Percentiles rank a stretch among this genome's conserved stretches.
These are phyloP conservation scores for Archips crataeganus DNA, from an alignment of 2,888 invertebrate genomes.

Conservation along the genomic window DNA sequence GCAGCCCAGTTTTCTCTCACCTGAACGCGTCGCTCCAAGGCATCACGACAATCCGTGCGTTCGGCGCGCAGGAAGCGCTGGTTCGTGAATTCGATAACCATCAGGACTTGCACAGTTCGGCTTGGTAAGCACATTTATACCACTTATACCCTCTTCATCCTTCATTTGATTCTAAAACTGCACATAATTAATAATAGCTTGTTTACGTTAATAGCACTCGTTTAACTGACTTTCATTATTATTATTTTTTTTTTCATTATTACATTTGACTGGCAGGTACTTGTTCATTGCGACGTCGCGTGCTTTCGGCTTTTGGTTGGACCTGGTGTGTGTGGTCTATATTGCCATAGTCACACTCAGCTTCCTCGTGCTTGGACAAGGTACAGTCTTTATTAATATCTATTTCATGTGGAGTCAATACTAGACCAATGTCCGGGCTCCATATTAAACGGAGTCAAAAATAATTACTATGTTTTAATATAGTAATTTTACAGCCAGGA, in stretches of 20 bases:
- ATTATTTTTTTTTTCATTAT: too few relatives aligned
- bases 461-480: too few relatives aligned
- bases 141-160: neutral
- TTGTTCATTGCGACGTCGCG: constrained; percentile 95
- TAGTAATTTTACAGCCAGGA: too few relatives aligned
- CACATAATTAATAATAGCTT: too few relatives aligned
- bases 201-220: neutral
- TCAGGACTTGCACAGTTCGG: constrained; percentile 95
- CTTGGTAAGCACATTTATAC: constrained; percentile 88
- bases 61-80: constrained; percentile 92
- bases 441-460: too few relatives aligned
- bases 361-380: constrained; percentile 90
- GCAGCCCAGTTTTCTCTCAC: constrained; percentile 98
- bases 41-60: constrained; percentile 95
- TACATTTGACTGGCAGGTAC: constrained; percentile 77
- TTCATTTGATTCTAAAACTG: too few relatives aligned
- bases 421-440: neutral
- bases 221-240: constrained; percentile 15
- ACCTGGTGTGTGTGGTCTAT: constrained; percentile 94
- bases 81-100: constrained; percentile 92
- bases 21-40: constrained; percentile 96
- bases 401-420: too few relatives aligned
- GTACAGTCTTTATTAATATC: constrained; percentile 50
- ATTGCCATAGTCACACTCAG: constrained; percentile 94
- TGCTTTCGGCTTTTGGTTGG: constrained; percentile 97